Conservation (phyloP, 2,113 vertebrate genomes). For the Mus musculus region DNA sequence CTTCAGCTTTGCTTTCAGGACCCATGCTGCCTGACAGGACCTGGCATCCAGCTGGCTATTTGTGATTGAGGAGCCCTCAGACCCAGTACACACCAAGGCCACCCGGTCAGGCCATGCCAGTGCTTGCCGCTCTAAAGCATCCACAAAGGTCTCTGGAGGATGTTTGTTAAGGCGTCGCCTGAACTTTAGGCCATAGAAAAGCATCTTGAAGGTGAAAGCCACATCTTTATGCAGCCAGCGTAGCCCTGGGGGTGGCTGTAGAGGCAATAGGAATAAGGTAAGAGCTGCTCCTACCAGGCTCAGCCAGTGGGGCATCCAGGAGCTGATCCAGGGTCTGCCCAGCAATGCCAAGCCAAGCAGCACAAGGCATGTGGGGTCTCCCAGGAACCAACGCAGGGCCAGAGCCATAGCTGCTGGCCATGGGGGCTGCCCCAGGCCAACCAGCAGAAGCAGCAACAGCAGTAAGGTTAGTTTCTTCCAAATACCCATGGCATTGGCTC, state of each 20-base stretch:
- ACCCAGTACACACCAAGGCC: conserved; percentile 31
- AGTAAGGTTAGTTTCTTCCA: background rate
- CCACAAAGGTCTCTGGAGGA: conserved; percentile 55
- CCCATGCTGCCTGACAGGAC: conserved; percentile 68
- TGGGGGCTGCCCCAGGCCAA: background rate
- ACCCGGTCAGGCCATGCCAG: background rate
- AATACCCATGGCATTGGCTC: background rate
- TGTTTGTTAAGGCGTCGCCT: background rate
- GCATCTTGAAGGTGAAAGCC: background rate
- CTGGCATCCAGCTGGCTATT: conserved; percentile 38
- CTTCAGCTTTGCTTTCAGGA: conserved; percentile 15
- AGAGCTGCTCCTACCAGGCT: background rate
- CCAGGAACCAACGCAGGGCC: conserved; percentile 68
- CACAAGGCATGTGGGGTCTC: background rate
- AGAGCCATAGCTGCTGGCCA: background rate
- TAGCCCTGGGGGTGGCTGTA: background rate
- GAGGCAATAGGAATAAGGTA: background rate
- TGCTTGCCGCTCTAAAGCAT: conserved; percentile 34
- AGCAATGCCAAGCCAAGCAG: background rate
- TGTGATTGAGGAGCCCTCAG: background rate
- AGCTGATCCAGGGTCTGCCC: background rate
- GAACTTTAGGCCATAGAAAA: fast-evolving
- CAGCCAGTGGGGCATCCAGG: conserved; percentile 37
- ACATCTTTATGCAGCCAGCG: conserved; percentile 65
- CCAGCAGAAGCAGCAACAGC: background rate